Evolutionary conservation across 2,113 vertebrate species (phyloP), one percentile per base, ranked within the genome.

Genomic region (Petrocephalus microphthalmus): DNA sequence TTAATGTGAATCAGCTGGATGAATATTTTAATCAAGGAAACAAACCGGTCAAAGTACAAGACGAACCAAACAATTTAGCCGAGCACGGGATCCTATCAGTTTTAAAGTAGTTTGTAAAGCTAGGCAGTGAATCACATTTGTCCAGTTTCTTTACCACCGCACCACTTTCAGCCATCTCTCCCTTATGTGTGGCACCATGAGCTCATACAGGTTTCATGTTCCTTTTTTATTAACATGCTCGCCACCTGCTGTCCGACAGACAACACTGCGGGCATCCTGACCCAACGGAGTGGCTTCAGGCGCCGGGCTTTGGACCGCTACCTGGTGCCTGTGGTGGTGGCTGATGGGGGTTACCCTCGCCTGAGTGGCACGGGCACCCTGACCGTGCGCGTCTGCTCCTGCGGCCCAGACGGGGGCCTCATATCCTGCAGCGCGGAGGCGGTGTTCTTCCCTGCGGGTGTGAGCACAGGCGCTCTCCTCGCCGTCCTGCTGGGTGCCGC

Each of bases 331-430:
- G 89, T 99, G 45, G 94, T 98, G 84, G 96, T 98, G 88, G 97
- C 98, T 91, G 98, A 99, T 89, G 96, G 97, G 57, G 97, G 97
- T 54, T 97, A 97, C 37, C 98, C 98, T 3, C 93, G 97, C 42
- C 97, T 96, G 93, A 99, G 97, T 95, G 98, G 98, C 93, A 99
- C 98, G 13, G 95, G 95, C 88, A 99, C 97, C 22, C 92, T 99
- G 94, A 97, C 96, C 2, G 96, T 99, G 90, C 95, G 94, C 71
- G 97, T 99, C 89, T 99, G 98, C 90, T 94, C 96, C 92, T 99
- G 98, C 84, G 95, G 96, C 89, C 91, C 93, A 25, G 96, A 95
- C 45, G 97, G 97, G 0, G 94, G 92, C 49, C 94, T 97, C 87
- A 91, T 97, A 17, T 96, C 96, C 74, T 99, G 98, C 92, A 97